Evolutionary conservation across 2,888 invertebrate species (phyloP).

Genomic region (Pandemis heparana): DNA sequence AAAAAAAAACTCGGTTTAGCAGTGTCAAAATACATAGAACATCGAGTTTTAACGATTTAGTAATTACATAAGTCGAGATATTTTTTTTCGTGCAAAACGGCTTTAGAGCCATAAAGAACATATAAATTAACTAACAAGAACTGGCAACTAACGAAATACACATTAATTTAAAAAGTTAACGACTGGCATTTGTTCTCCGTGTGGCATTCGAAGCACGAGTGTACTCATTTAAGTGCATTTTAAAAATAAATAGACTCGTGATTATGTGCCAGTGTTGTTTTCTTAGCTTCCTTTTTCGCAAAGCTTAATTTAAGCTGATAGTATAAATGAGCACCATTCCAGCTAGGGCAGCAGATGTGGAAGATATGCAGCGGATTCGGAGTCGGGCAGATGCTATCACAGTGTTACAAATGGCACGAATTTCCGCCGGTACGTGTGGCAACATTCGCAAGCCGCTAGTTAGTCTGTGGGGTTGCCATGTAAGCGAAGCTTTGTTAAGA

Average conservation of each 20-base stretch:
- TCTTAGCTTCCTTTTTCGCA: not conserved
- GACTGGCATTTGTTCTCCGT: too few species aligned
- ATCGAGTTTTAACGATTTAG: too few species aligned
- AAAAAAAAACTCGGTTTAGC: too few species aligned
- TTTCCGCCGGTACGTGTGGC: constrained; percentile 22
- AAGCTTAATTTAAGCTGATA: not conserved
- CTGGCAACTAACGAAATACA: not conserved
- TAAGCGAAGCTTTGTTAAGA: not conserved
- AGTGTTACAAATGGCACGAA: constrained; percentile 32
- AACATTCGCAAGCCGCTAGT: constrained; percentile 8
- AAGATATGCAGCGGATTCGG: constrained; percentile 20
- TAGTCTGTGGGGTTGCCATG: not conserved
- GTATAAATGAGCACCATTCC: constrained; percentile 33
- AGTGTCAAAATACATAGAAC: too few species aligned
- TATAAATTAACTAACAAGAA: not conserved
- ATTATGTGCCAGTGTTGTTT: not conserved
- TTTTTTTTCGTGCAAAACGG: too few species aligned
- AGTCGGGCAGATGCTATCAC: constrained; percentile 28
- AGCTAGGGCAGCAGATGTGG: constrained; percentile 10
- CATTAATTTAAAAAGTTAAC: too few species aligned
- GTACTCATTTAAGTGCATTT: too few species aligned
- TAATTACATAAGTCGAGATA: too few species aligned
- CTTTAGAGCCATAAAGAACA: too few species aligned
- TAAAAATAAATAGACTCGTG: too few species aligned
- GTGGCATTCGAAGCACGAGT: too few species aligned